Evolutionary conservation across 92 coral and sea anemone species (phyloP), one percentile per base, ranked within the genome.

Genomic region (Palythoa caribaeorum): DNA sequence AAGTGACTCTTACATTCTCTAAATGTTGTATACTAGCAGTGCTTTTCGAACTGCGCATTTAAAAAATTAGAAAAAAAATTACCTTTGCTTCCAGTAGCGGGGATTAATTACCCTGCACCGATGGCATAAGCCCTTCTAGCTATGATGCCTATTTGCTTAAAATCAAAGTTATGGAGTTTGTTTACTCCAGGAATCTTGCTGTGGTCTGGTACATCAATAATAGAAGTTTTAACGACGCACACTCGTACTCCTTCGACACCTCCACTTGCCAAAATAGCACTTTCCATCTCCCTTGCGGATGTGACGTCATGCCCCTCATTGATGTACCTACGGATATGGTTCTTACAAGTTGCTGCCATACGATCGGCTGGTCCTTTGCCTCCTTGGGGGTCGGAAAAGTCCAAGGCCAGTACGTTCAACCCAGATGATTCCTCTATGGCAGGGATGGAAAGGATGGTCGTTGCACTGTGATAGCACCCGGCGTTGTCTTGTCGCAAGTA

Each of bases 231-330:
- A 35, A 90, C 20, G 65, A 90, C 44, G 36, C 87, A 51, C 6
- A 84, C 88, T 20, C 92, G 78, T 28, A 89, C 90, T 11, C 94
- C 87, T 36, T 51, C 83, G 15, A 84, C 89, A 44, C 94, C 91
- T 77, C 87, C 91, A 78, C 79, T 88, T 63, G 90, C 88, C 9
- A 76, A 57, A 1, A 92, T 89, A 54, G 94, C 92, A 38, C 59
- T 39, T 71, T 86, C 83, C 90, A 89, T 83, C 52, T 92, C 83
- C 17, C 73, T 17, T 1, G 80, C 68, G 28, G 88, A 84, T 17
- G 59, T 85, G 51, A 84, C 83, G 53, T 92, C 89, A 66, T 92
- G 76, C 10, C 88, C 90, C 39, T 69, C 44, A 15, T 70, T 70
- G 7, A 70, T 70, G 75, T 70, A 37, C 13, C 13, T 20, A 37